Conservation (phyloP, 2,113 vertebrate species). For the Xiphophorus couchianus region DNA sequence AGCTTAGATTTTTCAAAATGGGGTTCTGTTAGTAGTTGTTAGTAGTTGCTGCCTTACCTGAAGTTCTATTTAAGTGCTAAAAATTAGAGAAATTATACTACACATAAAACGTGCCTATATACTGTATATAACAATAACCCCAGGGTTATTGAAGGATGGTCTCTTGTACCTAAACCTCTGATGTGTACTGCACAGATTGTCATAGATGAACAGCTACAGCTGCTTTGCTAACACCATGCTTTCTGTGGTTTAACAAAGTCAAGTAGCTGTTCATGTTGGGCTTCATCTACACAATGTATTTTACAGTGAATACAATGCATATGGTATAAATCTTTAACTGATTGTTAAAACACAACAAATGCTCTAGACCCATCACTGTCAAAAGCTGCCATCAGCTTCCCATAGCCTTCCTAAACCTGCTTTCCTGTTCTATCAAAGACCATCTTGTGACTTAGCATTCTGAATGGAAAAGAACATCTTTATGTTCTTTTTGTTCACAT, state of each 20-base stretch:
- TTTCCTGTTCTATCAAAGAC: constrained; percentile 55
- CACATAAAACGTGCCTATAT: too few species aligned
- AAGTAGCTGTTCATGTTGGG: constrained; percentile 31
- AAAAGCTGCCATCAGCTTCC: constrained; percentile 56
- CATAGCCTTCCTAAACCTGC: constrained; percentile 43
- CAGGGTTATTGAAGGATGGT: background rate
- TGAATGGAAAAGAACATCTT: constrained; percentile 79
- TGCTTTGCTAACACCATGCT: background rate
- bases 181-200: background rate
- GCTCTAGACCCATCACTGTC: constrained; percentile 69
- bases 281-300: constrained; percentile 48
- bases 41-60: too few species aligned
- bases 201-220: background rate
- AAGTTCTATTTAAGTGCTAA: too few species aligned
- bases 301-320: constrained; percentile 38
- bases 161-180: background rate
- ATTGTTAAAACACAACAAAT: constrained; percentile 69
- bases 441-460: constrained; percentile 62
- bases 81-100: too few species aligned
- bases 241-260: constrained; percentile 6
- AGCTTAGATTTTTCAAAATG: background rate
- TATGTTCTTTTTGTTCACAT: constrained; percentile 82
- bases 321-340: constrained; percentile 68
- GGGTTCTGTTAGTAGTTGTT: background rate
- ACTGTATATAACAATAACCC: too few species aligned